These are phyloP conservation scores for Erinaceus europaeus DNA, from an alignment of 2,113 vertebrate genomes.

Conservation along the genomic window DNA sequence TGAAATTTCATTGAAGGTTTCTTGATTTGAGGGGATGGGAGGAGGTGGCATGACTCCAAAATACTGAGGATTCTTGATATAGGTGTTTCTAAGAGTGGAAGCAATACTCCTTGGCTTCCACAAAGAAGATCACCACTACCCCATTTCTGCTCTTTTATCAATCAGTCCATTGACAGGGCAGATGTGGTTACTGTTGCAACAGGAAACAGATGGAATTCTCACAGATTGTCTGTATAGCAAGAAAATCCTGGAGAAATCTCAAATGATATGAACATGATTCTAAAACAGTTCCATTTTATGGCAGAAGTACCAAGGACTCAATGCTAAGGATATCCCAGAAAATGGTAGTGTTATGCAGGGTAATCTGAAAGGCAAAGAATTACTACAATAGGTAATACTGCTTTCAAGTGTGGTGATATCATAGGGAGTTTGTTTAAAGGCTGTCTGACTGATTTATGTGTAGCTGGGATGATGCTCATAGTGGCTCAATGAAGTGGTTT, in stretches of 20 bases:
- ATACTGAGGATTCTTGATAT: not conserved
- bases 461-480: not conserved
- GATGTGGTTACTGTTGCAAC: not conserved
- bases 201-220: not conserved
- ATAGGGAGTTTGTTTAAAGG: not conserved
- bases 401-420: not conserved
- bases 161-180: not conserved
- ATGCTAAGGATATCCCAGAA: constrained; percentile 9
- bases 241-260: not conserved
- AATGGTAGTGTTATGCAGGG: constrained; percentile 29
- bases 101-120: not conserved
- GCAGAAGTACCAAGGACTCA: not conserved
- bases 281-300: not conserved
- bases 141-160: not conserved
- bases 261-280: not conserved
- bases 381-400: not conserved
- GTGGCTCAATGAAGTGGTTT: not conserved
- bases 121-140: not conserved
- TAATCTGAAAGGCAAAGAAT: not conserved
- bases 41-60: not conserved
- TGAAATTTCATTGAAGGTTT: not conserved
- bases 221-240: not conserved
- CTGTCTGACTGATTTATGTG: constrained; percentile 2
- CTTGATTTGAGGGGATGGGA: not conserved
- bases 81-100: not conserved